A percentile compares a stretch with the other conserved stretches of the same genome.
phyloP scores from a whole-genome alignment of 2,888 invertebrate species.

The Watsonalla cultraria region DNA sequence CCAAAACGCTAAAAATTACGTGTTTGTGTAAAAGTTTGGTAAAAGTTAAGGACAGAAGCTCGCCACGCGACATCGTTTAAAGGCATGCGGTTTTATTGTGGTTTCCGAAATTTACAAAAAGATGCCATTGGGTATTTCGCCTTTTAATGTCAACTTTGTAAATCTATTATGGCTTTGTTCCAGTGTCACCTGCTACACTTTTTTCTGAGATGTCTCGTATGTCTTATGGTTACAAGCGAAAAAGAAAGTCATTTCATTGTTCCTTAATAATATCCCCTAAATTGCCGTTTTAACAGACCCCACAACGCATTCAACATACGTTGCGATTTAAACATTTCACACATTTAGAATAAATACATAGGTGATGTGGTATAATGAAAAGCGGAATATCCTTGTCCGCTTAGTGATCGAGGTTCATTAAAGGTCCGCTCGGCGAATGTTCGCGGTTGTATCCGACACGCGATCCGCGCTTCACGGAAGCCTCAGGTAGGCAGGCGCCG shows the following conservation, averaged over 20 bases:
- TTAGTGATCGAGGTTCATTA: conserved; percentile 41
- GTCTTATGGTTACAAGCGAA: conserved; percentile 34
- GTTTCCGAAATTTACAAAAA: conserved; percentile 59
- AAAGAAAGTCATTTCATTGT: conserved; percentile 27
- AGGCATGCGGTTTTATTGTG: conserved; percentile 64
- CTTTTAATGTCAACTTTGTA: conserved; percentile 50
- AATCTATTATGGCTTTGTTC: conserved; percentile 61
- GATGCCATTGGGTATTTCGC: conserved; percentile 41
- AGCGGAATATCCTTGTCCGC: conserved; percentile 30
- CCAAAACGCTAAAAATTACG: conserved; percentile 43
- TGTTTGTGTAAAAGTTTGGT: conserved; percentile 37
- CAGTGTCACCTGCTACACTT: conserved; percentile 49
- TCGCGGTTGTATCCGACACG: conserved; percentile 55
- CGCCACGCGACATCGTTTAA: conserved; percentile 61
- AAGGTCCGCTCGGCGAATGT: conserved; percentile 44
- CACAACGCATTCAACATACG: conserved; percentile 1
- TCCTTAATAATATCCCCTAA: conserved; percentile 9
- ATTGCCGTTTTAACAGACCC: not conserved
- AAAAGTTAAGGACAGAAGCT: conserved; percentile 48
- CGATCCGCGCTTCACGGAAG: conserved; percentile 65
- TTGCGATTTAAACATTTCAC: not conserved
- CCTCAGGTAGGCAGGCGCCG: conserved; percentile 56
- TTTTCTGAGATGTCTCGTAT: conserved; percentile 23
- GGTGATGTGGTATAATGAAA: not conserved
- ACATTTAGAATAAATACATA: not conserved